phyloP scores from a whole-genome alignment of 2,797 vertebrate species.

The Spheniscus humboldti region DNA sequence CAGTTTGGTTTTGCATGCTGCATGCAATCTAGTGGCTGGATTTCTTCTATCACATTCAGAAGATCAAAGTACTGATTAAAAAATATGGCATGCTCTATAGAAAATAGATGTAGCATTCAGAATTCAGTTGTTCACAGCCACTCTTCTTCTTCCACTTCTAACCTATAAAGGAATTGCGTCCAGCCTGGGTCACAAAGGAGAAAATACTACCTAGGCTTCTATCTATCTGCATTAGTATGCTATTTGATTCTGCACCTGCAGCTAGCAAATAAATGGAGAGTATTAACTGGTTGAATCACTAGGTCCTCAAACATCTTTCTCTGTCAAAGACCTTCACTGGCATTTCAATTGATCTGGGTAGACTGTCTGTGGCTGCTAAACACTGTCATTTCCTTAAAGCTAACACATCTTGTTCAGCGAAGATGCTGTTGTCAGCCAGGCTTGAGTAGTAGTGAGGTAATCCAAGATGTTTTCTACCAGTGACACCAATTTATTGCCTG shows the following conservation, averaged over 20 bases:
- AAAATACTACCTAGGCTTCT: background rate
- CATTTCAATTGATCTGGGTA: background rate
- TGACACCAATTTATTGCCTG: background rate
- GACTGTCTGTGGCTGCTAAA: background rate
- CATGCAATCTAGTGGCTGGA: background rate
- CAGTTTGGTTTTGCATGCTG: background rate
- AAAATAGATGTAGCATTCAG: background rate
- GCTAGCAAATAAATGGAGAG: background rate
- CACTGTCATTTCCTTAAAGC: background rate
- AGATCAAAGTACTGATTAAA: background rate
- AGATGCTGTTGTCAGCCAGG: background rate
- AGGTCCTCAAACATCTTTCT: background rate
- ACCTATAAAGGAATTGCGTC: background rate
- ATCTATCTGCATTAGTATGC: background rate
- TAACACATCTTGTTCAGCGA: background rate
- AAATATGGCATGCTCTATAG: background rate
- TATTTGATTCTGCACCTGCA: background rate
- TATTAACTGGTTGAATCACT: background rate
- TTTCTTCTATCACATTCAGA: background rate
- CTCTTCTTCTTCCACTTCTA: background rate
- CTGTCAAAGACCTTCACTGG: background rate
- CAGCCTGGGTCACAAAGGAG: background rate
- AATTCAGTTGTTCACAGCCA: background rate
- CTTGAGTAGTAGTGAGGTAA: background rate
- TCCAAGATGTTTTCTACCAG: background rate